A percentile compares a stretch with the other conserved stretches of the same genome.
Evolutionary conservation across 2,888 invertebrate species (phyloP).

Genomic region (Drosophila bunnanda): DNA sequence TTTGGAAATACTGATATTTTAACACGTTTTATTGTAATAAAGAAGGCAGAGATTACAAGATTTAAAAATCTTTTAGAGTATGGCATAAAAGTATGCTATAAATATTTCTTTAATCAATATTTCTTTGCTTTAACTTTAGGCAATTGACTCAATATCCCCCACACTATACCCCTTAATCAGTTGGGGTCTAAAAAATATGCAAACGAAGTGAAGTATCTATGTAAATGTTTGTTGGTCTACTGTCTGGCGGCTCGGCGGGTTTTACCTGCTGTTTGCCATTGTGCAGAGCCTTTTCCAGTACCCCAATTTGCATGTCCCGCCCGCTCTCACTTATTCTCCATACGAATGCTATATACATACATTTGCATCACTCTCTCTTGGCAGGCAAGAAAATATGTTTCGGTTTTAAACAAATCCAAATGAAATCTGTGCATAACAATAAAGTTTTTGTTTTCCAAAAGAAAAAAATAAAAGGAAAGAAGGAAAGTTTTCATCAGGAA

Average conservation of each 20-base stretch:
- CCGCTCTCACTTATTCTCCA: background rate
- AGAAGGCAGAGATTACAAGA: rapidly evolving
- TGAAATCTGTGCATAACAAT: constrained; percentile 72
- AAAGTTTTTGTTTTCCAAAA: constrained; percentile 53
- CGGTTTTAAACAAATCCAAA: constrained; percentile 69
- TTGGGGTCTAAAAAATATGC: constrained; percentile 56
- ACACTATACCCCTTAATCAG: constrained; percentile 37
- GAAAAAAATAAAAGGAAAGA: constrained; percentile 1
- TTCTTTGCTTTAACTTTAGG: too few relatives aligned
- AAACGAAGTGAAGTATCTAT: constrained; percentile 64
- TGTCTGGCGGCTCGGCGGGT: constrained; percentile 28
- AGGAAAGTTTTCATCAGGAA: constrained; percentile 32
- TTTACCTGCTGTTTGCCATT: constrained; percentile 62
- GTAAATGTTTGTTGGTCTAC: constrained; percentile 60
- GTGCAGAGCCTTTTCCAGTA: constrained; percentile 37
- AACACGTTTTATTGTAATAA: background rate
- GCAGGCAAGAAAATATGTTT: constrained; percentile 59
- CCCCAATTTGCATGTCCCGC: constrained; percentile 33
- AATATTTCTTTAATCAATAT: too few relatives aligned
- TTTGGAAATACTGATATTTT: background rate
- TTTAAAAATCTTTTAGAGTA: background rate
- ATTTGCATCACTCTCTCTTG: constrained; percentile 9
- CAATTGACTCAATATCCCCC: constrained; percentile 16
- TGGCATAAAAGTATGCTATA: background rate
- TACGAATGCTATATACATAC: constrained; percentile 14